Evolutionary conservation across 2,113 vertebrate species (phyloP).

Genomic region (Ciconia stormi): DNA sequence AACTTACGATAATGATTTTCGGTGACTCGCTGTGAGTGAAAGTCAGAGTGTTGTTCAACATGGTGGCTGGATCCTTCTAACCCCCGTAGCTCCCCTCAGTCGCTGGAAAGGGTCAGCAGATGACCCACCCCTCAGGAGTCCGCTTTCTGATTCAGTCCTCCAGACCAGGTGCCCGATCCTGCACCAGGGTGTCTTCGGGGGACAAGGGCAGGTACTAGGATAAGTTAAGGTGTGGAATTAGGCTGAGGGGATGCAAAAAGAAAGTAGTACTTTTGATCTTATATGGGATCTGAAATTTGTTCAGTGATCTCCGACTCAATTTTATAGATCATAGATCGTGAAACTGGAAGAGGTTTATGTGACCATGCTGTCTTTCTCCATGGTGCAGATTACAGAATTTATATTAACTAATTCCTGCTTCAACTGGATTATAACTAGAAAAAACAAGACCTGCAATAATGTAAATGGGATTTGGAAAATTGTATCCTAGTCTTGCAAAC

Average conservation of each 20-base stretch:
- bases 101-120: neutral
- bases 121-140: neutral
- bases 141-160: neutral
- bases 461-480: neutral
- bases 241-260: neutral
- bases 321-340: neutral
- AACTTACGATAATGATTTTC: neutral
- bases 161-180: neutral
- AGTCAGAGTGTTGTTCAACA: neutral
- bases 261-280: neutral
- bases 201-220: neutral
- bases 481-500: neutral
- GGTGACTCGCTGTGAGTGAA: neutral
- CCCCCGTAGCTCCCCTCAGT: neutral
- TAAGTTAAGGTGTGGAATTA: neutral
- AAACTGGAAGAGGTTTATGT: neutral
- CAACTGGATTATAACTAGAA: neutral
- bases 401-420: neutral
- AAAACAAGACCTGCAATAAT: neutral
- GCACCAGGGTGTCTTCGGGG: neutral
- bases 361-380: neutral
- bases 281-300: neutral
- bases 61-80: neutral
- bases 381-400: neutral
- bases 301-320: neutral